Evolutionary conservation across 2,888 invertebrate species (phyloP).

Genomic region (Ferdinandea cuprea): DNA sequence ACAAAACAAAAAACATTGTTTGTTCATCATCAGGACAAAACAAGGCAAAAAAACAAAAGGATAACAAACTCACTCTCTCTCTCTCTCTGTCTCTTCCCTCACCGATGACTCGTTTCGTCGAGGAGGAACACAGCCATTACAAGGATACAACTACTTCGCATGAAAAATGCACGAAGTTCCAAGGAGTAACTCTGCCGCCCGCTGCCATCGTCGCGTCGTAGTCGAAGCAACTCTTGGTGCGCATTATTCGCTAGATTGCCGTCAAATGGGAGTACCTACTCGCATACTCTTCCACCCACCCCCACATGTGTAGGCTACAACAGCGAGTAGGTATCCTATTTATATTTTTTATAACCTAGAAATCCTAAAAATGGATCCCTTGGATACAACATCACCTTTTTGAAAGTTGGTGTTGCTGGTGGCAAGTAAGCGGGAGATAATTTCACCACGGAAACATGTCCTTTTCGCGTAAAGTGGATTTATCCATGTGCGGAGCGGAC

Average conservation of each 20-base stretch:
- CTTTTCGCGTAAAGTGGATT: slow-evolving; percentile 68
- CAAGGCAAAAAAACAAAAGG: slow-evolving; percentile 57
- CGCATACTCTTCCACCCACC: background rate
- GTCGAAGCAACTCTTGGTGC: slow-evolving; percentile 61
- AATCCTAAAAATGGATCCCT: slow-evolving; percentile 22
- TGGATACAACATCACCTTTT: slow-evolving; percentile 30
- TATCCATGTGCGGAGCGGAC: slow-evolving; percentile 58
- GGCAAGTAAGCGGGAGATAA: slow-evolving; percentile 40
- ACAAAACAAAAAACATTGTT: slow-evolving; percentile 46
- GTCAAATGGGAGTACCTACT: slow-evolving; percentile 54
- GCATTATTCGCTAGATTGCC: slow-evolving; percentile 72
- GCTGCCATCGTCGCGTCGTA: background rate
- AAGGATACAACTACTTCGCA: slow-evolving; percentile 72
- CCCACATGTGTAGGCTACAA: background rate
- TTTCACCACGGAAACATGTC: slow-evolving; percentile 62
- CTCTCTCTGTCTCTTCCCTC: slow-evolving; percentile 11
- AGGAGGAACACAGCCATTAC: slow-evolving; percentile 66
- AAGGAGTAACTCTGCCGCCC: slow-evolving; percentile 2
- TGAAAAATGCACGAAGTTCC: slow-evolving; percentile 69
- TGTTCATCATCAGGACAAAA: slow-evolving; percentile 65
- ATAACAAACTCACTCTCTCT: slow-evolving; percentile 49
- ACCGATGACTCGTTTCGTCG: slow-evolving; percentile 43
- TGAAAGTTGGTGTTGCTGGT: slow-evolving; percentile 11
- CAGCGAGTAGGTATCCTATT: slow-evolving; percentile 39
- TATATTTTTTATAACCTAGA: slow-evolving; percentile 66